Evolutionary conservation across 2,888 invertebrate genomes (phyloP), one percentile per base, ranked within the genome.

Genomic region (Lumbricus terrestris): DNA sequence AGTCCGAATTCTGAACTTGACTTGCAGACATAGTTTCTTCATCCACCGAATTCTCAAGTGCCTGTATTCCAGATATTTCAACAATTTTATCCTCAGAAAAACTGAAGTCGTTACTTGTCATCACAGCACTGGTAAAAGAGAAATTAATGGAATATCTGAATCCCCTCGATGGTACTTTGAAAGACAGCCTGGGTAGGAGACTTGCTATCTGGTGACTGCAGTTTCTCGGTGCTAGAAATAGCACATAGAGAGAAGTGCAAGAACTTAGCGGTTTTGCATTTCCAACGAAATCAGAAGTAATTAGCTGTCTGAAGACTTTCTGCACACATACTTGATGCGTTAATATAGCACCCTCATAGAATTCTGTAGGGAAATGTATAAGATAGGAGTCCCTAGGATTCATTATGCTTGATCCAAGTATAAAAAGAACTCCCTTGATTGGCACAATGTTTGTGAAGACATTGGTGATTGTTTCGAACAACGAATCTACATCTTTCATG

Each of bases 141-240:
- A 85, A 35, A 37, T 85, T 85, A 37, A 85, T 85, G 8, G 37
- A 37, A 15, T 35, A 85, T 18, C 85, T 34, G 6, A 85, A 23
- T 8, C 85, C 85, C 37, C 85, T 85, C 23, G 34, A 35, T 34
- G 85, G 85, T 37, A 37, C 85, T 34, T 85, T 85, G 85, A 85
- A 85, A 85, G 85, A 85, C 85, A 85, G 35, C 85, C 35, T 85
- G 85, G 85, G 85, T 37, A 85, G 85, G 34, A 85, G 85, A 23
- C 16, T 85, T 85, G 85, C 85, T 85, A 37, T 23, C 37, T 85
- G 35, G 37, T 85, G 37, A 85, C n/a, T 85, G 37, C 85, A 85
- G 37, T 85, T 85, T 85, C 85, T 85, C n/a, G 34, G 85, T 85
- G 85, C 85, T 37, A 34, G 35, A 37, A 85, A 85, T 8, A 85